Evolutionary conservation across 2,888 invertebrate species (phyloP).

Genomic region (Platycnemis pennipes): DNA sequence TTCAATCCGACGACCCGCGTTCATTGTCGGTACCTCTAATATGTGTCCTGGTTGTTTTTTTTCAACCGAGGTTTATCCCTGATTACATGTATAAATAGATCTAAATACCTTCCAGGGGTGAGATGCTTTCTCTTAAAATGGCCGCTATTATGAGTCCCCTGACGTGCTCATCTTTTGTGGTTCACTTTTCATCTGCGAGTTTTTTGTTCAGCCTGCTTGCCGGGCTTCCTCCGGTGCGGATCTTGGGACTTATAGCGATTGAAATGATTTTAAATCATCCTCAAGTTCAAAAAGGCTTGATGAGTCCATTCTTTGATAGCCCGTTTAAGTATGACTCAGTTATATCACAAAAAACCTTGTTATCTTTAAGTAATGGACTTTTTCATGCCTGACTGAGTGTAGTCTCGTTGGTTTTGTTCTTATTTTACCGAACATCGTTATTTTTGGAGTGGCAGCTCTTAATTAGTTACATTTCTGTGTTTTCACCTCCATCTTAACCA

Average conservation of each 20-base stretch:
- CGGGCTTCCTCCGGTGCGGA: not conserved
- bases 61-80: not conserved
- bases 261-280: not conserved
- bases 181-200: not conserved
- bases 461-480: no score
- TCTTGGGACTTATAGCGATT: not conserved
- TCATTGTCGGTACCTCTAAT: not conserved
- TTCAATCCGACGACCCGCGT: not conserved
- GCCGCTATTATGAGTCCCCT: not conserved
- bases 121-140: not conserved
- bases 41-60: not conserved
- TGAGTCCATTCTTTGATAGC: not conserved
- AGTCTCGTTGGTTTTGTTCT: no score
- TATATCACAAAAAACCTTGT: no score
- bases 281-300: not conserved
- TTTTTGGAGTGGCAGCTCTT: no score
- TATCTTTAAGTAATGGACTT: no score
- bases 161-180: not conserved
- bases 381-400: no score
- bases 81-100: not conserved
- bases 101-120: not conserved
- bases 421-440: no score
- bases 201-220: not conserved
- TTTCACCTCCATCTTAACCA: no score
- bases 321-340: no score